A percentile compares a stretch with the other conserved stretches of the same genome.
Evolutionary conservation across 2,113 vertebrate species (phyloP).

Genomic region (Cettia cetti): DNA sequence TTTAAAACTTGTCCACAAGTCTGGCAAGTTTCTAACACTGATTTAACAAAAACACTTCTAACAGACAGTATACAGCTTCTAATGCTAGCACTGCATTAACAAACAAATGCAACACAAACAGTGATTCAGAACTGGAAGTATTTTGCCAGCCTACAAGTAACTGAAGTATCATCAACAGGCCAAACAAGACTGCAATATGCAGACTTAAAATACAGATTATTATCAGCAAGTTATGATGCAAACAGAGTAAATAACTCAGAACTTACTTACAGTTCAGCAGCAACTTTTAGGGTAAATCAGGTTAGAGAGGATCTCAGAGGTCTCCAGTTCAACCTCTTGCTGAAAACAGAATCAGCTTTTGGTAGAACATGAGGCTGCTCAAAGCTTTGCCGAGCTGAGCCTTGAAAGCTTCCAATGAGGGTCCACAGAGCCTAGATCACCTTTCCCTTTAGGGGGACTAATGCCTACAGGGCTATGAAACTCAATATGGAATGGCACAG

Average conservation of each 20-base stretch:
- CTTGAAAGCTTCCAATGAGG: background rate
- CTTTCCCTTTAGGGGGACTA: background rate
- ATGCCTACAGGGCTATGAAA: background rate
- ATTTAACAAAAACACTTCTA: background rate
- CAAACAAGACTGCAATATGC: background rate
- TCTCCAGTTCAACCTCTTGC: background rate
- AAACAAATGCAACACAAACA: background rate
- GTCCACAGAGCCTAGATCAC: background rate
- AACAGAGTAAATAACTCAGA: background rate
- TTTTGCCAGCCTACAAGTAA: background rate
- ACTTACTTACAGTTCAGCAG: background rate
- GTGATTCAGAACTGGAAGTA: background rate
- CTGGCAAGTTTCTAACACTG: background rate
- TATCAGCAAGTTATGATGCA: background rate
- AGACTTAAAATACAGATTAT: background rate
- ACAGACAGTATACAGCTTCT: background rate
- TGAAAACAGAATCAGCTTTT: background rate
- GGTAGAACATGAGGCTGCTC: background rate
- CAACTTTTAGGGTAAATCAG: background rate
- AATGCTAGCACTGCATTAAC: background rate
- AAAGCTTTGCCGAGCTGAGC: background rate
- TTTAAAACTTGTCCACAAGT: background rate
- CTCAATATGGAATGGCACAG: background rate
- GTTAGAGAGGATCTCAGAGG: background rate
- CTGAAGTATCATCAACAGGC: background rate